Conservation (phyloP, 2,888 invertebrate species). For the Cephus pygmeus region DNA sequence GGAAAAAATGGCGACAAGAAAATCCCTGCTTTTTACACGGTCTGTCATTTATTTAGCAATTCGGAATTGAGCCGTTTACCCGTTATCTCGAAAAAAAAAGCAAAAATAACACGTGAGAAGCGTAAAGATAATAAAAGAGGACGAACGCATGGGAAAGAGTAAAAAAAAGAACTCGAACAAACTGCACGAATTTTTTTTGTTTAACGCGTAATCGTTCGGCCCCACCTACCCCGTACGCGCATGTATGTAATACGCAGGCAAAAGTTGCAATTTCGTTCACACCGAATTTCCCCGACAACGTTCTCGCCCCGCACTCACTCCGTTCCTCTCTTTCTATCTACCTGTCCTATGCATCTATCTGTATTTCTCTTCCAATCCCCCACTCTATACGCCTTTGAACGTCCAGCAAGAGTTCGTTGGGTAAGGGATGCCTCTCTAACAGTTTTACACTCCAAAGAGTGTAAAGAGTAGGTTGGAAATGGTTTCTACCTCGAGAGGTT, state of each 20-base stretch:
- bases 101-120: neutral
- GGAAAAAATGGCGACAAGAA: neutral
- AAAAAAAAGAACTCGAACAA: neutral
- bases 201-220: neutral
- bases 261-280: neutral
- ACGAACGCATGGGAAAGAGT: neutral
- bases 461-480: too few species aligned
- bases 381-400: too few species aligned
- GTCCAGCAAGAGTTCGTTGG: too few species aligned
- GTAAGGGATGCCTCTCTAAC: too few species aligned
- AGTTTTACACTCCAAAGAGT: too few species aligned
- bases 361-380: too few species aligned
- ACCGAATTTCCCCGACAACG: neutral
- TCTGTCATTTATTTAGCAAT: neutral
- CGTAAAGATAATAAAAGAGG: neutral
- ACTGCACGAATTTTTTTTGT: neutral
- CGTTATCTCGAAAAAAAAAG: neutral
- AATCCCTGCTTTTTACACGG: neutral
- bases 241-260: neutral
- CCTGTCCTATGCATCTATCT: constrained; percentile 22
- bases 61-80: neutral
- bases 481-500: too few species aligned
- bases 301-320: constrained; percentile 6
- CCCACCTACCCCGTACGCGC: neutral
- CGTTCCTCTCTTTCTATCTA: constrained; percentile 13